These are phyloP conservation scores for Corythaeola cristata DNA, from an alignment of 2,113 vertebrate genomes.

Conservation along the genomic window DNA sequence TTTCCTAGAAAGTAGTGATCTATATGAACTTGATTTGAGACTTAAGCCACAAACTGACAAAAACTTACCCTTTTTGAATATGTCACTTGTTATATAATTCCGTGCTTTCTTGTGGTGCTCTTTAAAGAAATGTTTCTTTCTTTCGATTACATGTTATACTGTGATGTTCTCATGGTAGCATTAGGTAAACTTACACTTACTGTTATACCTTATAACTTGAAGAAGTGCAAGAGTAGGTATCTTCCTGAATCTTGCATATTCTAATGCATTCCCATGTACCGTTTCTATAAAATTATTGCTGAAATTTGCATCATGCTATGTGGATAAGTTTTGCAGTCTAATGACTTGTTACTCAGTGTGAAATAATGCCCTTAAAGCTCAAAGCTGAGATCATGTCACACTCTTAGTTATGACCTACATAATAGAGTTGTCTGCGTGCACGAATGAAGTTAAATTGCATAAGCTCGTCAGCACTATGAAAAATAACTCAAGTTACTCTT, in stretches of 20 bases:
- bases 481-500: background rate
- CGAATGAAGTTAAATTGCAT: background rate
- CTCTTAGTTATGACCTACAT: background rate
- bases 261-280: background rate
- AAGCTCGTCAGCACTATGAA: background rate
- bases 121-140: background rate
- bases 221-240: background rate
- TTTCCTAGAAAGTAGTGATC: background rate
- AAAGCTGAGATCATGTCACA: background rate
- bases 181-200: background rate
- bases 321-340: slow-evolving; percentile 4
- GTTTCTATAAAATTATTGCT: background rate
- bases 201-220: background rate
- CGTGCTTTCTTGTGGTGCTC: background rate
- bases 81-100: background rate
- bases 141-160: accelerated
- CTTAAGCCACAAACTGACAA: background rate
- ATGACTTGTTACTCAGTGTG: slow-evolving; percentile 10
- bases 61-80: background rate
- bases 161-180: background rate
- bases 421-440: background rate
- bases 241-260: background rate
- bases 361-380: slow-evolving; percentile 29
- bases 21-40: background rate
- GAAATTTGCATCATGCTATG: background rate